phyloP scores from a whole-genome alignment of 92 coral and sea anemone genomes.

The Siderastrea radians region DNA sequence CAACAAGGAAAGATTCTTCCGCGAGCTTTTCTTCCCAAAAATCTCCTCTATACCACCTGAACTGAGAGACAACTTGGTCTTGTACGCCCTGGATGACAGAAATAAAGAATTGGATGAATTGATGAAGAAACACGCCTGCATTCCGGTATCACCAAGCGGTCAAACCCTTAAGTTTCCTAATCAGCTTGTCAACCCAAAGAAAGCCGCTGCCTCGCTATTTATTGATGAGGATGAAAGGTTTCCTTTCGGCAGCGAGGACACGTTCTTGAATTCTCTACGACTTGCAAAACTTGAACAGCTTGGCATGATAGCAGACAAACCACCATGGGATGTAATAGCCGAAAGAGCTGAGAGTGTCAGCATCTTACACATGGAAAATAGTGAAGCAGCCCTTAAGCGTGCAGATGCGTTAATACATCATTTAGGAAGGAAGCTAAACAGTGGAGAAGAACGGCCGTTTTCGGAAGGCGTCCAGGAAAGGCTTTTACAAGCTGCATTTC shows the following conservation, averaged over 20 bases:
- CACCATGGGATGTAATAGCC: slow-evolving; percentile 74
- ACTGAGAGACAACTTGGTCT: slow-evolving; percentile 61
- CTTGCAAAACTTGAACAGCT: slow-evolving; percentile 63
- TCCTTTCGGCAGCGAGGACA: slow-evolving; percentile 59
- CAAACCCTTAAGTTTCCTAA: slow-evolving; percentile 61
- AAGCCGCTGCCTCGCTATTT: slow-evolving; percentile 66
- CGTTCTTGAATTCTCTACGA: slow-evolving; percentile 43
- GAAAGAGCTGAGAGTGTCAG: slow-evolving; percentile 82
- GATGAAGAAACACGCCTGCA: slow-evolving; percentile 53
- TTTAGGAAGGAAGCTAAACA: not conserved
- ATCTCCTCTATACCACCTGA: slow-evolving; percentile 25
- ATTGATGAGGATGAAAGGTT: slow-evolving; percentile 76
- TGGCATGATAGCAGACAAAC: slow-evolving; percentile 82
- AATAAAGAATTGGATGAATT: slow-evolving; percentile 25
- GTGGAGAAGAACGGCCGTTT: not conserved
- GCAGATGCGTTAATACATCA: not conserved
- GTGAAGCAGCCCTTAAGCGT: slow-evolving; percentile 15
- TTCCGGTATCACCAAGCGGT: slow-evolving; percentile 82
- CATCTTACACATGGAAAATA: not conserved
- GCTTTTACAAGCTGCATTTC: slow-evolving; percentile 35
- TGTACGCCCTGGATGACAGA: slow-evolving; percentile 65
- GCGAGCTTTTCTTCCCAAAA: slow-evolving; percentile 74
- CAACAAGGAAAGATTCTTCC: slow-evolving; percentile 62
- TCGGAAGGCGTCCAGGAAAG: slow-evolving; percentile 6
- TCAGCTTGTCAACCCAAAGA: slow-evolving; percentile 75